These are phyloP conservation scores for Phymorhynchus buccinoides DNA, from an alignment of 1,140 invertebrate genomes.

Conservation along the genomic window DNA sequence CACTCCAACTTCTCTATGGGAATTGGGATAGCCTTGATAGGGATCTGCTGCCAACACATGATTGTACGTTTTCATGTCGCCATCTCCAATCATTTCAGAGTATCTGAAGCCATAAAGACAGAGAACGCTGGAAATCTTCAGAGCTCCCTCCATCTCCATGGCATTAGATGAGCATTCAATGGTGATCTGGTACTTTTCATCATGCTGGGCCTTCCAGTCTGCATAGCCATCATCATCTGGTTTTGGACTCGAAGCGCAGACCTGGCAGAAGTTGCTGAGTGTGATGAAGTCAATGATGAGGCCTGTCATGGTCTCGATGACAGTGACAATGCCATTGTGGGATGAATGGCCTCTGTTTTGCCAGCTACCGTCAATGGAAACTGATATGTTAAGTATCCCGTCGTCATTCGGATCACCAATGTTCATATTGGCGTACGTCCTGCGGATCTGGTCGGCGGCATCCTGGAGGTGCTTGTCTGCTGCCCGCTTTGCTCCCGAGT, in stretches of 20 bases:
- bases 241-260: neutral
- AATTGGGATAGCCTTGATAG: constrained; percentile 26
- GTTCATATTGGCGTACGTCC: neutral
- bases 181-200: constrained; percentile 6
- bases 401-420: neutral
- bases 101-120: neutral
- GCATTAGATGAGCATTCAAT: neutral
- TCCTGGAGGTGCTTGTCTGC: neutral
- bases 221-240: neutral
- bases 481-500: too few relatives aligned
- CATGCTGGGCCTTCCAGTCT: neutral
- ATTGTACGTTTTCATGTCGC: constrained; percentile 16
- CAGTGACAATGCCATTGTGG: neutral
- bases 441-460: neutral
- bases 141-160: constrained; percentile 28
- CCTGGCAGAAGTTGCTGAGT: neutral
- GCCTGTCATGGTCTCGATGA: neutral
- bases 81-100: constrained; percentile 26
- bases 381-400: neutral
- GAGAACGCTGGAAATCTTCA: neutral
- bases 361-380: neutral
- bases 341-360: neutral
- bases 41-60: neutral
- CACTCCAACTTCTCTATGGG: constrained; percentile 25
- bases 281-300: constrained; percentile 3